These are phyloP conservation scores for Campaea margaritaria DNA, from an alignment of 2,888 invertebrate genomes.

Conservation along the genomic window DNA sequence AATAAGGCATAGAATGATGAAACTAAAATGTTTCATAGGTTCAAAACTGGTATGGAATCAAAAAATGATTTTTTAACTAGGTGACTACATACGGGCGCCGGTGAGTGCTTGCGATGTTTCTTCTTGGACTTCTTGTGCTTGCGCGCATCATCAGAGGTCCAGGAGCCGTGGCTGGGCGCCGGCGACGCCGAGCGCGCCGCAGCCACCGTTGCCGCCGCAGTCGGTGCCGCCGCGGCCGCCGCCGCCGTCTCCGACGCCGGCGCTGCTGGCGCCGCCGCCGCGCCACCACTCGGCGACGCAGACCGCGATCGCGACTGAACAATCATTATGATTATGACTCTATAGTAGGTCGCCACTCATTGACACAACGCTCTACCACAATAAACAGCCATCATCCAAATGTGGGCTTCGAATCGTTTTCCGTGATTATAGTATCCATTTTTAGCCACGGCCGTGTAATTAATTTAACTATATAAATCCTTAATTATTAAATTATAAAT, in stretches of 20 bases:
- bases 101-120: constrained; percentile 85
- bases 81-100: constrained; percentile 67
- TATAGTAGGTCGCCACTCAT: no score
- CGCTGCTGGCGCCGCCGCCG: constrained; percentile 48
- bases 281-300: constrained; percentile 49
- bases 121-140: constrained; percentile 85
- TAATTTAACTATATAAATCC: no score
- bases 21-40: no score
- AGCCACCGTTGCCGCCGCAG: constrained; percentile 50
- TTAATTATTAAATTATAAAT: no score
- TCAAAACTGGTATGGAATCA: background rate
- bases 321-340: no score
- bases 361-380: no score
- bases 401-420: no score
- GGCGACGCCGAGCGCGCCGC: constrained; percentile 65
- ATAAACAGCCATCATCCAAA: no score
- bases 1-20: no score
- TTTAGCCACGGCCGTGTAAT: no score
- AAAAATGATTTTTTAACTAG: background rate
- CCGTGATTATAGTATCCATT: no score
- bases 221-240: constrained; percentile 45
- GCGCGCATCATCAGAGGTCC: constrained; percentile 69
- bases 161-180: constrained; percentile 59
- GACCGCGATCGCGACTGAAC: constrained; percentile 63
- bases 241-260: constrained; percentile 65